Percentiles rank a stretch among this genome's conserved stretches.
Conservation (phyloP, 1,140 invertebrate species). For the Limonius californicus region DNA sequence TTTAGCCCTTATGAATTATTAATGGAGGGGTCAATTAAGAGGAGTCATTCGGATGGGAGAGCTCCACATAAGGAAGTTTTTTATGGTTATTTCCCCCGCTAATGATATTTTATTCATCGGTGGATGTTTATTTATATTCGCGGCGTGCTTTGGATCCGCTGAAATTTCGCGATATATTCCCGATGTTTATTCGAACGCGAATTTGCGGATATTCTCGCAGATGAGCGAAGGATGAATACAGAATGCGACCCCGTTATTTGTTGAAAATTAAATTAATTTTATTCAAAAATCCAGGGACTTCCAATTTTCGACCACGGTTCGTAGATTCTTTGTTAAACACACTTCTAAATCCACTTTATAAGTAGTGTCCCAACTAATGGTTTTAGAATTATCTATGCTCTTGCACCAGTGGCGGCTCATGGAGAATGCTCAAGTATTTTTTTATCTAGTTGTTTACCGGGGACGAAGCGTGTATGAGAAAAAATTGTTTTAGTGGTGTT, state of each 20-base stretch:
- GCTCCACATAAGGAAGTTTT: conserved; percentile 10
- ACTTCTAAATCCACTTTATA: too few relatives aligned
- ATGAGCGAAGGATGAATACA: conserved; percentile 1
- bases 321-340: too few relatives aligned
- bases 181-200: neutral
- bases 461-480: too few relatives aligned
- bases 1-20: conserved; percentile 14
- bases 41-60: conserved; percentile 2
- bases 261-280: too few relatives aligned
- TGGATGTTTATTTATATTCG: conserved; percentile 12
- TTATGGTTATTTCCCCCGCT: conserved; percentile 2
- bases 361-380: too few relatives aligned
- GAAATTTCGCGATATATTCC: neutral
- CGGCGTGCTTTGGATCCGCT: neutral
- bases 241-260: neutral
- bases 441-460: too few relatives aligned
- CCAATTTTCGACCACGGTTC: too few relatives aligned
- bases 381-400: too few relatives aligned
- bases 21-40: conserved; percentile 8
- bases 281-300: too few relatives aligned
- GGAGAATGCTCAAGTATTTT: too few relatives aligned
- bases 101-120: conserved; percentile 12
- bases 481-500: too few relatives aligned
- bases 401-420: too few relatives aligned
- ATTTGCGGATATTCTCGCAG: neutral